These are phyloP conservation scores for Bubo blakistoni DNA, from an alignment of 2,113 vertebrate species.

Conservation along the genomic window DNA sequence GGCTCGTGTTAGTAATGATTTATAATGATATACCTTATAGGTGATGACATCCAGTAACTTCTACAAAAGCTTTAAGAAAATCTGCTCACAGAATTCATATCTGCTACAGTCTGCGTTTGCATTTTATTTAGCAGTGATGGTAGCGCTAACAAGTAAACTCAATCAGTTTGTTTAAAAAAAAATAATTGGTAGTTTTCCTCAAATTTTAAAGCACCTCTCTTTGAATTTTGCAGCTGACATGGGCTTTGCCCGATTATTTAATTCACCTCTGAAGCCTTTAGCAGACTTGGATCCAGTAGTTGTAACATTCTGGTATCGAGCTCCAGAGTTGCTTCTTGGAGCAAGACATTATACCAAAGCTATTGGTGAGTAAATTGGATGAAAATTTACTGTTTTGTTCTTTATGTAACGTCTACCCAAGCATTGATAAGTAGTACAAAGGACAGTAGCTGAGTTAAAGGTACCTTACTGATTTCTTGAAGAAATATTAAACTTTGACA, in stretches of 20 bases:
- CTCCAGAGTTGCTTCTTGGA: constrained; percentile 95
- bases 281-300: constrained; percentile 99
- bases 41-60: constrained; percentile 23
- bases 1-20: constrained; percentile 62
- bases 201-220: constrained; percentile 26
- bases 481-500: background rate
- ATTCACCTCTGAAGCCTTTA: constrained; percentile 99
- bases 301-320: constrained; percentile 99
- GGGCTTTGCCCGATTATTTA: constrained; percentile 99
- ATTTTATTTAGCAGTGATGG: constrained; percentile 34
- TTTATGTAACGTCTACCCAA: background rate
- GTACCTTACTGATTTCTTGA: background rate
- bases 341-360: constrained; percentile 99
- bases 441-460: background rate
- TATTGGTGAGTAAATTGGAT: constrained; percentile 88
- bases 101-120: background rate
- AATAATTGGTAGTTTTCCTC: background rate
- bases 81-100: background rate
- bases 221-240: constrained; percentile 90
- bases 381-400: background rate
- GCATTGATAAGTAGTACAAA: background rate
- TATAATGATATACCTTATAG: constrained; percentile 58
- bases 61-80: constrained; percentile 12
- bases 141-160: constrained; percentile 34
- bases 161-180: background rate